A percentile compares a stretch with the other conserved stretches of the same genome.
These are phyloP conservation scores for Drosophila takahashii DNA, from an alignment of 1,140 invertebrate genomes.

Conservation along the genomic window DNA sequence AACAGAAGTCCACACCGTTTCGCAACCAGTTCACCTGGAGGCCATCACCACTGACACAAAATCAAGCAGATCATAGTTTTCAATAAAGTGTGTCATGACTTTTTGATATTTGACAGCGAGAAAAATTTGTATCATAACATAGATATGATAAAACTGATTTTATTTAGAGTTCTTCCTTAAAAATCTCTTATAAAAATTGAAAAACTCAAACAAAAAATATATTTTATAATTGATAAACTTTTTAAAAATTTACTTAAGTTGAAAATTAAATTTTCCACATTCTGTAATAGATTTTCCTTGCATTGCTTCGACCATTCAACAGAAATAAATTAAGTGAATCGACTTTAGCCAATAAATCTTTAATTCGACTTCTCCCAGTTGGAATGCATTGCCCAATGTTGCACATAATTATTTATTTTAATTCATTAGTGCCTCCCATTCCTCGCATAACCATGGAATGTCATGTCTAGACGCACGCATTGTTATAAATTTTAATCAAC, in stretches of 20 bases:
- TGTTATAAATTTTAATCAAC: conserved; percentile 53
- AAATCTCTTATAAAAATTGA: too few relatives aligned
- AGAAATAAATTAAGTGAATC: not conserved
- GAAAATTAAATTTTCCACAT: too few relatives aligned
- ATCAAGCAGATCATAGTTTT: not conserved
- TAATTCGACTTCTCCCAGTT: not conserved
- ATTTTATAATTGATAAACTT: not conserved
- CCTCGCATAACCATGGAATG: not conserved
- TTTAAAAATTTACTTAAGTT: not conserved
- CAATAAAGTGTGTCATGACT: not conserved
- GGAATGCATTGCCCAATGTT: not conserved
- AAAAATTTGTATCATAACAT: too few relatives aligned
- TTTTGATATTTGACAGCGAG: not conserved
- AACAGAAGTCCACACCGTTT: conserved; percentile 5
- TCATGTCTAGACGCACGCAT: conserved; percentile 29
- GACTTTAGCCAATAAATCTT: not conserved
- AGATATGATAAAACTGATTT: too few relatives aligned
- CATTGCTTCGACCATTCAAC: not conserved
- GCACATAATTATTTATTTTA: conserved; percentile 12
- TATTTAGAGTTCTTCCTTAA: too few relatives aligned
- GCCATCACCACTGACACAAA: not conserved
- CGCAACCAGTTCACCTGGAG: not conserved
- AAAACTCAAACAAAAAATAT: too few relatives aligned
- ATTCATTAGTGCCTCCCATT: not conserved
- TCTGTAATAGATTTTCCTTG: too few relatives aligned